Base-by-base conservation (phyloP, 1,140 invertebrate species). In the Cydia amplana region DNA sequence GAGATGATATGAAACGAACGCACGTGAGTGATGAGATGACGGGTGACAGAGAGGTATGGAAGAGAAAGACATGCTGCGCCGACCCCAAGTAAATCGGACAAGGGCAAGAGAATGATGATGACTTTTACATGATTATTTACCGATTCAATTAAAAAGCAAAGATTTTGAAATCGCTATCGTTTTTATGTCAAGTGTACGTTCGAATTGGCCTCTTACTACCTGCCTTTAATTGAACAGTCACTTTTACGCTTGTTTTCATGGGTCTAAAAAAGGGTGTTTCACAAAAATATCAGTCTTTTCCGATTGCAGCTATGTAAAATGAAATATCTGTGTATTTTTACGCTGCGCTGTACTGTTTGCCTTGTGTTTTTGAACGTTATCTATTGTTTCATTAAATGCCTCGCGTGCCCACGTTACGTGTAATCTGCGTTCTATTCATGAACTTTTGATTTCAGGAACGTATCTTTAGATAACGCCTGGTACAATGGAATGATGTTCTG, bases 321-420 rank as follows among this genome's bases (percentile, higher is more conserved):
- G 65, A 70, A 40, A 4, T 20, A 32, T 32, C 32, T 70, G 65
- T 70, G 9, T 70, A 16, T 70, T 70, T 60, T 70, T 70, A 18
- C 10, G 4, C 65, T 70, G 32, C 32, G 65, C 65, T 2, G 32
- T 90, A 87, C 80, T 87, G 84, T 88, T 91, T 89, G 85, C 83
- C 85, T 86, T 87, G 83, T 86, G 83, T 88, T 89, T 75, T 87
- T 87, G 82, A 87, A 85, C 79, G 84, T 85, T 90, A 90, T 86
- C 87, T 89, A 83, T 86, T 84, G 82, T 87, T 83, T 83, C 77
- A 63, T 81, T 83, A 84, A 87, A 87, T 86, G 83, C 85, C 80
- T 90, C 80, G 87, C 89, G 87, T 91, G 87, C 77, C 78, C 74
- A 81, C 80, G 74, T 84, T 85, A 85, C 81, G 78, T 84, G 78